Base-by-base conservation (phyloP, 2,888 invertebrate genomes). In the Phasia obesa region DNA sequence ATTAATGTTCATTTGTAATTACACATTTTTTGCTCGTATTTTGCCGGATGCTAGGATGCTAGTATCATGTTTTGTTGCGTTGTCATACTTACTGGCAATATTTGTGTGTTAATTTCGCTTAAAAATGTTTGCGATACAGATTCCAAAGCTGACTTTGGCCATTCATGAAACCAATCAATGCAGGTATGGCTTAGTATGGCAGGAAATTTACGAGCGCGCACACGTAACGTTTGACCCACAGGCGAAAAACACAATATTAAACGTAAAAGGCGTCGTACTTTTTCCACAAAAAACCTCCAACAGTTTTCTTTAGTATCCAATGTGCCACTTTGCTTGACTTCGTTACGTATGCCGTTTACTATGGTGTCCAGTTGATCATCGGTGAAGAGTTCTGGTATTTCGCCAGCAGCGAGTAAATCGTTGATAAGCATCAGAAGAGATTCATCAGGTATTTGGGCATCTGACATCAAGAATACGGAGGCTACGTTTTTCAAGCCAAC, bases 151-250 rank as follows among this genome's bases (percentile, higher is more conserved):
- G 97, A 96, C 88, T 94, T 94, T 2, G 99, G 98, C 98, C 99
- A 99, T 89, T 98, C 97, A 90, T 98, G 98, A 92, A 98, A 99
- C 98, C 98, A 99, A 91, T 98, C 95, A 86, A 99, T 98, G 57
- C 96, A 94, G 0, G 98, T 97, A 88, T 97, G 97, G 92, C 97
- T 98, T 35, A 97, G 95, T 53, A 99, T 93, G 0, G 98, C 98
- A 0, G 98, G 98, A 92, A 99, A 99, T 91, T 98, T 97, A 69
- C 98, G 93, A 11, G 96, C 96, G 78, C 98, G 93, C 21, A 97
- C 93, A 65, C 98, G 93, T 38, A 99, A 92, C 0, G 97, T 97
- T 9, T 95, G 95, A 0, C 98, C 98, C 76, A 98, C 98, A 0
- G 99, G 99, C 0, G 98, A 98, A 91, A 99, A 98, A 89, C 98